phyloP scores from a whole-genome alignment of 2,888 invertebrate species.

The Atethmia centrago region DNA sequence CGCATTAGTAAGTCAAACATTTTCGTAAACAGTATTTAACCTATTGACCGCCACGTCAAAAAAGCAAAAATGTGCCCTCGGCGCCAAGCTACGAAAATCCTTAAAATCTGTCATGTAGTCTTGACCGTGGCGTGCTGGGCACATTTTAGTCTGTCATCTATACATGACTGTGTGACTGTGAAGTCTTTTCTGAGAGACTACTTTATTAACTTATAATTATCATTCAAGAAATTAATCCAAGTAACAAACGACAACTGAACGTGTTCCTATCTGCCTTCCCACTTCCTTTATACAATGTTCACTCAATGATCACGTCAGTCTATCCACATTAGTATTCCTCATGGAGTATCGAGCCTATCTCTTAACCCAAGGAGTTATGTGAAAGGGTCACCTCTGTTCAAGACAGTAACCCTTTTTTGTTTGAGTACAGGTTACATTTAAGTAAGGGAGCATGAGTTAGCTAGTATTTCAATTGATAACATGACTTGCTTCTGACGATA shows the following conservation, averaged over 20 bases:
- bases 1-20: too few relatives aligned
- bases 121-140: too few relatives aligned
- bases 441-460: slow-evolving; percentile 19
- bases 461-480: slow-evolving; percentile 41
- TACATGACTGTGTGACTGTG: too few relatives aligned
- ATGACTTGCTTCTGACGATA: slow-evolving; percentile 29
- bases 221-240: neutral
- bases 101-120: too few relatives aligned
- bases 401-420: slow-evolving; percentile 43
- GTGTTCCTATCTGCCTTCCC: neutral
- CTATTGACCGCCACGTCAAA: too few relatives aligned
- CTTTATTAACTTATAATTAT: neutral
- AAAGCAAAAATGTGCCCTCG: too few relatives aligned
- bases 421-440: slow-evolving; percentile 2
- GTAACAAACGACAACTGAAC: neutral
- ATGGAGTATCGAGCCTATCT: slow-evolving; percentile 34
- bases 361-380: slow-evolving; percentile 32
- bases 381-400: slow-evolving; percentile 7
- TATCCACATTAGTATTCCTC: slow-evolving; percentile 53
- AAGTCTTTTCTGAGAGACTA: too few relatives aligned
- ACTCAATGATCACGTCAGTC: slow-evolving; percentile 3
- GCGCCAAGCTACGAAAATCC: too few relatives aligned
- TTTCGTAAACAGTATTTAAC: too few relatives aligned
- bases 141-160: too few relatives aligned
- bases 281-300: neutral